phyloP scores from a whole-genome alignment of 2,888 invertebrate genomes.

The Drosophila anomalipes region DNA sequence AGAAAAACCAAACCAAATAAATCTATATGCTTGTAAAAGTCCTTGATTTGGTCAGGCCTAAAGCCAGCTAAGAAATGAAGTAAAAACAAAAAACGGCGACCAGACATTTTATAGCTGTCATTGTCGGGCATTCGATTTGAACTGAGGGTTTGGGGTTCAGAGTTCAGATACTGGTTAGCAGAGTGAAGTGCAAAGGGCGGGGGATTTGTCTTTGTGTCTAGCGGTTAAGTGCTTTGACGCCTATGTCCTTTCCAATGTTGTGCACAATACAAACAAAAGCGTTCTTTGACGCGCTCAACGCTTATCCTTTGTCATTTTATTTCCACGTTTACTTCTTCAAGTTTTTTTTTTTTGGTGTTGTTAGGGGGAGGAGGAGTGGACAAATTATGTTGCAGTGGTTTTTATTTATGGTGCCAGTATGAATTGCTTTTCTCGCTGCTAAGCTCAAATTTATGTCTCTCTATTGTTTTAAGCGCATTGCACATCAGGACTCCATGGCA shows the following conservation, averaged over 20 bases:
- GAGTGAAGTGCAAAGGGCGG: background rate
- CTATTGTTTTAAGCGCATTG: slow-evolving; percentile 40
- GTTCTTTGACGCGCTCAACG: slow-evolving; percentile 40
- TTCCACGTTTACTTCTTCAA: slow-evolving; percentile 4
- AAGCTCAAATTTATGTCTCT: slow-evolving; percentile 41
- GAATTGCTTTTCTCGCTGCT: slow-evolving; percentile 19
- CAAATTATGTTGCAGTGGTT: slow-evolving; percentile 61
- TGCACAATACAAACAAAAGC: slow-evolving; percentile 50
- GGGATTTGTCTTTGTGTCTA: slow-evolving; percentile 57
- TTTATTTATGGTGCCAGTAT: slow-evolving; percentile 37
- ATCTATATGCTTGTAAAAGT: slow-evolving; percentile 39
- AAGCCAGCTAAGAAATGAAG: background rate
- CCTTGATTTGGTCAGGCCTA: slow-evolving; percentile 53
- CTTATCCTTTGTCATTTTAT: slow-evolving; percentile 58
- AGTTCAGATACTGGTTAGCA: slow-evolving; percentile 23
- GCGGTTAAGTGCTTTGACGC: slow-evolving; percentile 78
- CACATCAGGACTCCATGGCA: slow-evolving; percentile 17
- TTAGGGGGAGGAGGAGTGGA: slow-evolving; percentile 2
- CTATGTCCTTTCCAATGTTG: slow-evolving; percentile 55
- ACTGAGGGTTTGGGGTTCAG: slow-evolving; percentile 15
- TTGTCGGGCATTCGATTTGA: slow-evolving; percentile 53
- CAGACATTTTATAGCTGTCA: slow-evolving; percentile 75
- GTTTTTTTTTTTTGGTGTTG: background rate
- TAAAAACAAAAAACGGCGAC: slow-evolving; percentile 37
- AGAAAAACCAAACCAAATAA: slow-evolving; percentile 23